Percentiles rank a stretch among this genome's conserved stretches.
These are phyloP conservation scores for Tuta absoluta DNA, from an alignment of 2,888 invertebrate species.

Conservation along the genomic window DNA sequence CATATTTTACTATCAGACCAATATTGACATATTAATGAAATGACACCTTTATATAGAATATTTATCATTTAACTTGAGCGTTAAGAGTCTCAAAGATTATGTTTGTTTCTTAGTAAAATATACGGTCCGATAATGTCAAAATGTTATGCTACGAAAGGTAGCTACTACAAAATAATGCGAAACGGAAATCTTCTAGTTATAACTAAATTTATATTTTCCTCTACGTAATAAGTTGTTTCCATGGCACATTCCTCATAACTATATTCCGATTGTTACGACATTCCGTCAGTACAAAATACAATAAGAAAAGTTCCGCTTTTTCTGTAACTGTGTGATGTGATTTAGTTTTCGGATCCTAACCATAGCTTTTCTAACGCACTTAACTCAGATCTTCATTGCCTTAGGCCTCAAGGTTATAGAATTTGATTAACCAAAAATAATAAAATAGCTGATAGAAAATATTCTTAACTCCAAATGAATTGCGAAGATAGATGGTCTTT, in stretches of 20 bases:
- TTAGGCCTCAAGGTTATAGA: not conserved
- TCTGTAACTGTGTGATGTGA: conserved; percentile 8
- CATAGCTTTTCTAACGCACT: conserved; percentile 13
- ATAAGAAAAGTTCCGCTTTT: not conserved
- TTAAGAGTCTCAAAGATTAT: not conserved
- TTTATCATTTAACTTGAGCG: too few relatives aligned
- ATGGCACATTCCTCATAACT: conserved; percentile 7
- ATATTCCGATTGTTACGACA: conserved; percentile 16
- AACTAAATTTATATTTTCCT: conserved; percentile 4
- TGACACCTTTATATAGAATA: too few relatives aligned
- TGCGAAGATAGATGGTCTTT: too few relatives aligned
- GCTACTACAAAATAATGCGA: not conserved
- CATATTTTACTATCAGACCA: not conserved
- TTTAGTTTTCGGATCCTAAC: conserved; percentile 17
- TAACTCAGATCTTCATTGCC: too few relatives aligned
- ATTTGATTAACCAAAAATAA: too few relatives aligned
- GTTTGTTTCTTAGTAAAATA: not conserved
- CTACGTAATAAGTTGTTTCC: not conserved
- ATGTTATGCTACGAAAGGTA: not conserved
- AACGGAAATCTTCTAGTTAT: too few relatives aligned
- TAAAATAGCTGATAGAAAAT: too few relatives aligned
- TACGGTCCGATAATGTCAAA: conserved; percentile 7
- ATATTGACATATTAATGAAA: not conserved
- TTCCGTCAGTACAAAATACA: conserved; percentile 23
- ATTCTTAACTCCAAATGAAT: too few relatives aligned